These are phyloP conservation scores for Papilio machaon DNA, from an alignment of 1,140 invertebrate species.

Conservation along the genomic window DNA sequence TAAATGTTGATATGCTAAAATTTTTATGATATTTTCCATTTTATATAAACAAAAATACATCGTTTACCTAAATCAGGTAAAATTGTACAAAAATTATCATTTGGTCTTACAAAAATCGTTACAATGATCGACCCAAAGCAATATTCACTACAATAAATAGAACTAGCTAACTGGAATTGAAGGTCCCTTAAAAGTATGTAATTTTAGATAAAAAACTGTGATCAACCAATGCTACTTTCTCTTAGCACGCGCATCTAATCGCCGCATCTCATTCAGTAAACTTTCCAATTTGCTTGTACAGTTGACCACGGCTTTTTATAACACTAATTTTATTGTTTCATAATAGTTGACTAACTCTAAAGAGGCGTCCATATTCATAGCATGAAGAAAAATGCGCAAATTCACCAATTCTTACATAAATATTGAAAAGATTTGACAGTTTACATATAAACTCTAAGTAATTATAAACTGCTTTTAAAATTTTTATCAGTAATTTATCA, in stretches of 20 bases:
- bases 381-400: conserved; percentile 78
- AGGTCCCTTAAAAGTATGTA: conserved; percentile 82
- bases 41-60: conserved; percentile 74
- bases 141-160: conserved; percentile 80
- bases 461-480: conserved; percentile 70
- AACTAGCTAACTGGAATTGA: conserved; percentile 82
- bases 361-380: conserved; percentile 80
- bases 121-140: conserved; percentile 74
- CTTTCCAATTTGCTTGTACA: conserved; percentile 51
- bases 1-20: conserved; percentile 77
- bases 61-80: conserved; percentile 73
- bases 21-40: conserved; percentile 77
- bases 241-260: background rate
- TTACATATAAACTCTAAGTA: conserved; percentile 75
- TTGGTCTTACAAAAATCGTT: conserved; percentile 77
- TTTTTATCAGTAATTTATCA: conserved; percentile 67
- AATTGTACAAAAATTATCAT: conserved; percentile 76
- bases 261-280: conserved; percentile 19
- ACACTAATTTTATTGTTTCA: conserved; percentile 79
- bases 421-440: conserved; percentile 73
- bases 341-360: conserved; percentile 80
- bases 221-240: conserved; percentile 66
- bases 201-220: conserved; percentile 75
- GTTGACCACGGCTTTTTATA: conserved; percentile 77
- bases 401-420: conserved; percentile 77